Conservation (phyloP, 2,797 vertebrate genomes). For the Sebastes cheni region DNA sequence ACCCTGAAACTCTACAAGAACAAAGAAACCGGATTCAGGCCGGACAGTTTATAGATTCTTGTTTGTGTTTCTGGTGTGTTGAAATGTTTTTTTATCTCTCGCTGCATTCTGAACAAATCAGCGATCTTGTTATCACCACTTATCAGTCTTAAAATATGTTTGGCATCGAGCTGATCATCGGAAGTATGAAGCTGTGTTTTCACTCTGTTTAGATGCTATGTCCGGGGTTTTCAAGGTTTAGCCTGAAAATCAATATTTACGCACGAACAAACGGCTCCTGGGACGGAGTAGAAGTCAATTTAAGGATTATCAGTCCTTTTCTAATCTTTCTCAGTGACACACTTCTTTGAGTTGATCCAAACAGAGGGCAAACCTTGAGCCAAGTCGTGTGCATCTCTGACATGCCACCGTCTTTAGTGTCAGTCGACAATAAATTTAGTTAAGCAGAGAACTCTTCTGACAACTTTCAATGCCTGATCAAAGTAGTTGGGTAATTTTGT, state of each 20-base stretch:
- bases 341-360: neutral
- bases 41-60: slow-evolving; percentile 1
- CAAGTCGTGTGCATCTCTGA: neutral
- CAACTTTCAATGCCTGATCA: neutral
- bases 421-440: neutral
- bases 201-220: slow-evolving; percentile 9
- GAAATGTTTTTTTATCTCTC: slow-evolving; percentile 7
- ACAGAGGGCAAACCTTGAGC: neutral
- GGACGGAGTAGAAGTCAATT: neutral
- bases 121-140: slow-evolving; percentile 19
- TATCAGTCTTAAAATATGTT: slow-evolving; percentile 53
- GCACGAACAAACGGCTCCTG: neutral
- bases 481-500: neutral
- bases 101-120: slow-evolving; percentile 39
- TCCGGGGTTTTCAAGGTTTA: neutral
- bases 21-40: slow-evolving; percentile 12
- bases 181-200: neutral
- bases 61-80: slow-evolving; percentile 36
- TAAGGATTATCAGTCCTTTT: neutral
- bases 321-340: neutral
- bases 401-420: neutral
- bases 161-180: slow-evolving; percentile 25
- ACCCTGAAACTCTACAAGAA: slow-evolving; percentile 36
- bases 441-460: neutral
- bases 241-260: slow-evolving; percentile 12